Evolutionary conservation across 2,797 vertebrate genomes (phyloP).

Genomic region (Pampus argenteus): DNA sequence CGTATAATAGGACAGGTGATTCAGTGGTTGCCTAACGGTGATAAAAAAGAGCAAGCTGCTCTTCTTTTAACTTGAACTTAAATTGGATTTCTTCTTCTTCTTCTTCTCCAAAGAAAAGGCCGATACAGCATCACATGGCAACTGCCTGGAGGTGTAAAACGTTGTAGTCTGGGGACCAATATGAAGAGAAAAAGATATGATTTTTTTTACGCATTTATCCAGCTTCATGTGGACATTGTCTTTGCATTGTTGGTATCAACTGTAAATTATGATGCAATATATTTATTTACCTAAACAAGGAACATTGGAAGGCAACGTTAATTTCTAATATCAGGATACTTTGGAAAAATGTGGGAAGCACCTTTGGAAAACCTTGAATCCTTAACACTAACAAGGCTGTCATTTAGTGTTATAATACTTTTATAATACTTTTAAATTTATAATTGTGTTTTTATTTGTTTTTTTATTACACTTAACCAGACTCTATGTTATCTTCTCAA

Average conservation of each 20-base stretch:
- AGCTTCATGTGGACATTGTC: not conserved
- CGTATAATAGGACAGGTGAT: too few relatives aligned
- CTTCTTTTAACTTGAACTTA: too few relatives aligned
- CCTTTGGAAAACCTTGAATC: constrained; percentile 35
- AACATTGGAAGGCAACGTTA: not conserved
- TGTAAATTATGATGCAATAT: not conserved
- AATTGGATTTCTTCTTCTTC: too few relatives aligned
- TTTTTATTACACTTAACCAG: not conserved
- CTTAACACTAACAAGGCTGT: not conserved
- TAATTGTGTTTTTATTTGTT: too few relatives aligned
- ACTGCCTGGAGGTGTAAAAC: not conserved
- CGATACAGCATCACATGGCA: not conserved
- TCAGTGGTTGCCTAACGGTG: too few relatives aligned
- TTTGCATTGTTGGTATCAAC: not conserved
- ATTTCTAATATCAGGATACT: not conserved
- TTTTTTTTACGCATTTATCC: too few relatives aligned
- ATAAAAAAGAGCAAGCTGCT: too few relatives aligned
- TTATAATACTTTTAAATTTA: too few relatives aligned
- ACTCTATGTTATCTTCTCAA: not conserved
- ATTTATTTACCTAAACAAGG: not conserved
- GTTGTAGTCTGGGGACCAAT: too few relatives aligned
- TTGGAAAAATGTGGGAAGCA: constrained; percentile 40
- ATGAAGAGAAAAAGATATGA: too few relatives aligned
- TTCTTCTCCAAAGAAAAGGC: too few relatives aligned
- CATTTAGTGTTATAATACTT: too few relatives aligned